Evolutionary conservation across 2,888 invertebrate species (phyloP).

Genomic region (Hyles lineata): DNA sequence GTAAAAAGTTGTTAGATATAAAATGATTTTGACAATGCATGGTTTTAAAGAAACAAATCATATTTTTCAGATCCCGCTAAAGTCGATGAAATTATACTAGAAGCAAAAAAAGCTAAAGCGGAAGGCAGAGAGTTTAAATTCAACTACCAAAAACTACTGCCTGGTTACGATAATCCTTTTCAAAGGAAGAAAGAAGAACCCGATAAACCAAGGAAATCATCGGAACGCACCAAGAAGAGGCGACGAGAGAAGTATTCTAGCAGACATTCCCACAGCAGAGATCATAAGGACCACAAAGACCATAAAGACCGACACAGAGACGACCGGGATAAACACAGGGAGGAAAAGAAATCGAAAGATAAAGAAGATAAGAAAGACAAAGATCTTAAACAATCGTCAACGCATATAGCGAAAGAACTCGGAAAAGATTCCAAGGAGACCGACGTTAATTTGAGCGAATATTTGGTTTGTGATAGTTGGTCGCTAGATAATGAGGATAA

Average conservation of each 20-base stretch:
- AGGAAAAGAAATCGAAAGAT: slow-evolving; percentile 49
- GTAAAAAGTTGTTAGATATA: too few relatives aligned
- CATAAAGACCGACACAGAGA: slow-evolving; percentile 46
- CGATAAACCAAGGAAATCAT: slow-evolving; percentile 46
- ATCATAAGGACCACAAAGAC: slow-evolving; percentile 43
- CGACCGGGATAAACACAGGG: slow-evolving; percentile 38
- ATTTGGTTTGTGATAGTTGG: slow-evolving; percentile 80
- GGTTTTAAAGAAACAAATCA: slow-evolving; percentile 7
- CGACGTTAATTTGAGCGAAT: slow-evolving; percentile 73
- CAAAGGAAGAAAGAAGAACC: slow-evolving; percentile 67
- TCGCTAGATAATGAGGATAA: slow-evolving; percentile 77
- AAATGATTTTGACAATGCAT: not conserved
- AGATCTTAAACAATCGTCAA: slow-evolving; percentile 36
- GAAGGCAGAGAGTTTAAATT: slow-evolving; percentile 78
- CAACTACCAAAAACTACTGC: slow-evolving; percentile 73
- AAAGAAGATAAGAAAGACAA: slow-evolving; percentile 45
- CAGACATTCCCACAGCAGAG: slow-evolving; percentile 42
- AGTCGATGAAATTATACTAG: slow-evolving; percentile 75
- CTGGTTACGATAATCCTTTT: slow-evolving; percentile 78
- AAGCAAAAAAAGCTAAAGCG: slow-evolving; percentile 74
- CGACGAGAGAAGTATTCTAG: slow-evolving; percentile 46
- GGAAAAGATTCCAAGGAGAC: slow-evolving; percentile 58
- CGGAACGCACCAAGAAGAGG: slow-evolving; percentile 46
- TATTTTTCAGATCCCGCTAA: slow-evolving; percentile 67
- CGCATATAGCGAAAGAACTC: slow-evolving; percentile 30